Evolutionary conservation across 2,797 vertebrate species (phyloP).

Genomic region (Anolis apletophallus): DNA sequence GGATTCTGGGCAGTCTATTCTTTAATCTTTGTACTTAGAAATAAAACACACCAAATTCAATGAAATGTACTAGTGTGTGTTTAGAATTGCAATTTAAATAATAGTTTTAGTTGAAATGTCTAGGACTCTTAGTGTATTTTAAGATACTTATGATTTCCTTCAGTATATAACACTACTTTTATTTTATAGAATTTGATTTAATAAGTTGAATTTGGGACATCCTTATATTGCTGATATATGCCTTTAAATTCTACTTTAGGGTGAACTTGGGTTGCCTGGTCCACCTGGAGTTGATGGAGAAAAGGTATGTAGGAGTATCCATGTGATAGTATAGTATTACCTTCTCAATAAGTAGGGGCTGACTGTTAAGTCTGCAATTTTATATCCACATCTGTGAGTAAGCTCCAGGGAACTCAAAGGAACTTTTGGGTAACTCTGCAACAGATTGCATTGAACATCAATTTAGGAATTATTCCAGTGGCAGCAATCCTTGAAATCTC

Average conservation of each 20-base stretch:
- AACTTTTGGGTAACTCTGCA: neutral
- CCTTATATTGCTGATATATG: neutral
- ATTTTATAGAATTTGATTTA: fast-evolving
- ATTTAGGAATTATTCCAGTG: neutral
- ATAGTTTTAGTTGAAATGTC: neutral
- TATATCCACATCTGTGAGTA: neutral
- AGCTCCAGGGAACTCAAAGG: neutral
- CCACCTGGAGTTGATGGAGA: constrained; percentile 88
- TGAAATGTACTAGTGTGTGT: neutral
- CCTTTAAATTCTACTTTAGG: constrained; percentile 74
- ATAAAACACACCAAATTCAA: neutral
- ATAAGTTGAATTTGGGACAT: fast-evolving
- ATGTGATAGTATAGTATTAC: fast-evolving
- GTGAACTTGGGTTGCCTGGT: constrained; percentile 91
- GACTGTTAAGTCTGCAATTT: neutral
- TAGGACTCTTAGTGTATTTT: neutral
- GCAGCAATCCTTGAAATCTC: fast-evolving
- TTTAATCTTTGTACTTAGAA: neutral
- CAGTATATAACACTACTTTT: fast-evolving
- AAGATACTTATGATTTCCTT: neutral
- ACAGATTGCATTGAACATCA: neutral
- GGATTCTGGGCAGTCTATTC: too few species aligned
- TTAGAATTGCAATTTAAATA: neutral
- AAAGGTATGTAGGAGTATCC: constrained; percentile 77
- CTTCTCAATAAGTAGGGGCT: neutral